Evolutionary conservation across 1,140 invertebrate species (phyloP).

Genomic region (Vollenhovia emeryi): DNA sequence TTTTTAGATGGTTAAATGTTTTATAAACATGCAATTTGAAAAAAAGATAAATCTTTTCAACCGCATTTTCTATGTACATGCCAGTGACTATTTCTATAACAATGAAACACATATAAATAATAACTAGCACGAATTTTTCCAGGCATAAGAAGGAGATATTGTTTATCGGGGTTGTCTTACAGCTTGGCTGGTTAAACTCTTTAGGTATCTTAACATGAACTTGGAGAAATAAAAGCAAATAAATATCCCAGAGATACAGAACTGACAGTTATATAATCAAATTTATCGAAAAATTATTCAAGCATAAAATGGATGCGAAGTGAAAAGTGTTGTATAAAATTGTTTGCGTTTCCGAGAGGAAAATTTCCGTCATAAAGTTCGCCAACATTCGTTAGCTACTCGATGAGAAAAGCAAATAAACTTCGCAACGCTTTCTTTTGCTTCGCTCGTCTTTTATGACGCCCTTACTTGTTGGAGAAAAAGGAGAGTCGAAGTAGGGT

Average conservation of each 20-base stretch:
- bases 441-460: neutral
- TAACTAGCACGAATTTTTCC: conserved; percentile 54
- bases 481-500: neutral
- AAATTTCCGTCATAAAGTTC: conserved; percentile 35
- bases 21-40: neutral
- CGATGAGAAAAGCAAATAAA: conserved; percentile 57
- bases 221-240: neutral
- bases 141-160: neutral
- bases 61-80: conserved; percentile 25
- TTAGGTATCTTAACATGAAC: neutral
- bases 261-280: conserved; percentile 6
- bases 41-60: neutral
- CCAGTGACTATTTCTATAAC: neutral
- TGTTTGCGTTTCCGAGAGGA: conserved; percentile 21
- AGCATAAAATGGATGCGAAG: neutral
- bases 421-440: conserved; percentile 31
- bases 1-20: neutral
- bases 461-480: conserved; percentile 3
- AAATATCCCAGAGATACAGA: neutral
- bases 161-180: conserved; percentile 3
- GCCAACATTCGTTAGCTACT: conserved; percentile 45
- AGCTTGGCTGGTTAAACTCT: neutral
- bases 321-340: conserved; percentile 12
- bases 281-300: conserved; percentile 38
- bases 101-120: conserved; percentile 48